Conservation (phyloP, 2,888 invertebrate genomes). For the Drosophila putrida region DNA sequence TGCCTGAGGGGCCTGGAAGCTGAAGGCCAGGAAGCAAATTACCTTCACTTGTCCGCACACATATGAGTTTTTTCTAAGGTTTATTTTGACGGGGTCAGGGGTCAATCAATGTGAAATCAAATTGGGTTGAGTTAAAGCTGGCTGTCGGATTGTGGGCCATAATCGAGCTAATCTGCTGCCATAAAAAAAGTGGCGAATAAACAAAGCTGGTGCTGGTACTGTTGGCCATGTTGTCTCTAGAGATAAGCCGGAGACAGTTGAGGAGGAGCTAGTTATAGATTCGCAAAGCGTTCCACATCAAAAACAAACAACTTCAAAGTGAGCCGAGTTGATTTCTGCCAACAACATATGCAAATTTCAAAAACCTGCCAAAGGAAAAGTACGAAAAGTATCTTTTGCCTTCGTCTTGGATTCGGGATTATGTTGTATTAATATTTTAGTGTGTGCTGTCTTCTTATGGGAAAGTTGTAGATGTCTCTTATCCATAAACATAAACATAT, state of each 20-base stretch:
- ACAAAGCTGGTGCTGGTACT: conserved; percentile 1
- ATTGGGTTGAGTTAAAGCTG: conserved; percentile 39
- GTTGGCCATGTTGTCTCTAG: conserved; percentile 29
- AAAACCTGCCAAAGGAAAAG: background rate
- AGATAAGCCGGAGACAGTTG: conserved; percentile 21
- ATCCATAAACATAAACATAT: background rate
- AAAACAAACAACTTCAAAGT: conserved; percentile 62
- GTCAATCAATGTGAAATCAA: conserved; percentile 62
- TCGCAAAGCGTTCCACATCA: conserved; percentile 49
- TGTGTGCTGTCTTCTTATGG: background rate
- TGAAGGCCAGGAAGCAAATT: conserved; percentile 62
- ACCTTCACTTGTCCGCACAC: conserved; percentile 68
- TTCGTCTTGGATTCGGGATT: conserved; percentile 2
- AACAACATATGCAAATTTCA: conserved; percentile 57
- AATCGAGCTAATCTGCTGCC: conserved; percentile 46
- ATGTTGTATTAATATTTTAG: conserved; percentile 30
- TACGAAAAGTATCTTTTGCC: background rate
- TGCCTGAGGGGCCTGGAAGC: conserved; percentile 33
- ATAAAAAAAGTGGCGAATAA: conserved; percentile 28
- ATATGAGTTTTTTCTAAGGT: conserved; percentile 38
- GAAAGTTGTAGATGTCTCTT: background rate
- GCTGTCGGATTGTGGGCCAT: conserved; percentile 20
- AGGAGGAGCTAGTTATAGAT: conserved; percentile 46
- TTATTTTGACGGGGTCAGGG: conserved; percentile 34
- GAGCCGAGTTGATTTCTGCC: conserved; percentile 42